Evolutionary conservation across 2,113 vertebrate genomes (phyloP).

Genomic region (Empidonax alnorum): DNA sequence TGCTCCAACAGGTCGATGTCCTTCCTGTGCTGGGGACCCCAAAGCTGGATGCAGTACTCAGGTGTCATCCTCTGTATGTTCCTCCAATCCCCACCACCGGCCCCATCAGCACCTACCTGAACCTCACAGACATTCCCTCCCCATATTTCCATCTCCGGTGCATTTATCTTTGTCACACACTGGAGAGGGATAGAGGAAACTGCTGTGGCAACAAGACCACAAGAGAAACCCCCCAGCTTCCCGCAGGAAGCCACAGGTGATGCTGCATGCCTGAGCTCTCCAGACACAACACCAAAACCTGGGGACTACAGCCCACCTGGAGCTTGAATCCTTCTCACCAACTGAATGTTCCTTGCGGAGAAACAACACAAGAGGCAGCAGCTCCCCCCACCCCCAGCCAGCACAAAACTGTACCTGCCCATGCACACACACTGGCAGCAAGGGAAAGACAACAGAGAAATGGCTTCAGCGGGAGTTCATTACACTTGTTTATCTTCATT

Average conservation of each 20-base stretch:
- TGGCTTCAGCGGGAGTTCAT: slow-evolving; percentile 38
- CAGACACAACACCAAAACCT: neutral
- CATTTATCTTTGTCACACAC: neutral
- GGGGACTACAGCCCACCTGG: neutral
- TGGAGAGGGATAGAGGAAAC: neutral
- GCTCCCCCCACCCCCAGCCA: neutral
- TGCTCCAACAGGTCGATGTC: neutral
- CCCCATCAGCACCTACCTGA: neutral
- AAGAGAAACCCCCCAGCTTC: neutral
- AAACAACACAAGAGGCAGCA: neutral
- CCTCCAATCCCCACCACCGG: neutral
- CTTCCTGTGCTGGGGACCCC: neutral
- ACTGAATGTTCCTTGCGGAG: neutral
- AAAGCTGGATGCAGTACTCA: neutral
- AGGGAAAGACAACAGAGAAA: slow-evolving; percentile 10
- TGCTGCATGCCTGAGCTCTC: neutral
- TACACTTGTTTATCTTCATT: slow-evolving; percentile 58
- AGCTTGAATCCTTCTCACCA: neutral
- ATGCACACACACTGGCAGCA: neutral
- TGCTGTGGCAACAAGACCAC: neutral
- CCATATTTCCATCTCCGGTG: neutral
- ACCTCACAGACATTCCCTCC: neutral
- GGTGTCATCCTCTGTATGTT: neutral
- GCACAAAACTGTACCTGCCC: neutral
- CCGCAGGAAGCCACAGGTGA: neutral